Percentiles rank a stretch among this genome's conserved stretches.
These are phyloP conservation scores for Heteromormyrus szaboi DNA, from an alignment of 2,797 vertebrate genomes.

Conservation along the genomic window DNA sequence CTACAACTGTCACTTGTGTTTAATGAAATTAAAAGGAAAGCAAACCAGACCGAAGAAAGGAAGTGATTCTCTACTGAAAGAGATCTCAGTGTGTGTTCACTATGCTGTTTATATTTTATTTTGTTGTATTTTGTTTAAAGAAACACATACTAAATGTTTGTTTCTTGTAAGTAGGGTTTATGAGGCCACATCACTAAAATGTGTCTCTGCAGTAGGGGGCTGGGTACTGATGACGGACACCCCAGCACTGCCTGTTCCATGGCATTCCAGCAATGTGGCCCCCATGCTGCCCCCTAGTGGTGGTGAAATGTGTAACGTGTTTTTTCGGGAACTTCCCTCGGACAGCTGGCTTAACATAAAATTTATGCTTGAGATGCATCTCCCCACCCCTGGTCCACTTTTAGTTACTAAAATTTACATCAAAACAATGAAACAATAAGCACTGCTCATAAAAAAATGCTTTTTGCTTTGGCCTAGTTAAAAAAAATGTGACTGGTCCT, in stretches of 20 bases:
- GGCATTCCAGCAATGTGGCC: neutral
- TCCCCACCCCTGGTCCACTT: neutral
- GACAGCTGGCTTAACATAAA: neutral
- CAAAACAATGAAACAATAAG: neutral
- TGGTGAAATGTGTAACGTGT: neutral
- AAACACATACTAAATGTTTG: conserved; percentile 12
- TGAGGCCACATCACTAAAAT: conserved; percentile 7
- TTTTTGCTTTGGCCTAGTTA: neutral
- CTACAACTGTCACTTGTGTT: neutral
- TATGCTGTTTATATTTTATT: neutral
- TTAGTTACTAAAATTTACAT: neutral
- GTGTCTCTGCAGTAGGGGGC: neutral
- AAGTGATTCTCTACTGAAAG: neutral
- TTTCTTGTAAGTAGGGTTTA: neutral
- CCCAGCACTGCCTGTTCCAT: neutral
- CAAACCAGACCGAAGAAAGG: neutral
- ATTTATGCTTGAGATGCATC: neutral
- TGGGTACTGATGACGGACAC: neutral
- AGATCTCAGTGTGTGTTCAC: neutral
- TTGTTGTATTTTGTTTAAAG: neutral
- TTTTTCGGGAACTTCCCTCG: neutral
- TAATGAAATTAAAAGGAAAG: neutral
- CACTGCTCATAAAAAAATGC: neutral
- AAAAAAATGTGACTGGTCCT: neutral
- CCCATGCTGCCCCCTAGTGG: neutral